Evolutionary conservation across 2,113 vertebrate species (phyloP).

Genomic region (Geococcyx californianus): DNA sequence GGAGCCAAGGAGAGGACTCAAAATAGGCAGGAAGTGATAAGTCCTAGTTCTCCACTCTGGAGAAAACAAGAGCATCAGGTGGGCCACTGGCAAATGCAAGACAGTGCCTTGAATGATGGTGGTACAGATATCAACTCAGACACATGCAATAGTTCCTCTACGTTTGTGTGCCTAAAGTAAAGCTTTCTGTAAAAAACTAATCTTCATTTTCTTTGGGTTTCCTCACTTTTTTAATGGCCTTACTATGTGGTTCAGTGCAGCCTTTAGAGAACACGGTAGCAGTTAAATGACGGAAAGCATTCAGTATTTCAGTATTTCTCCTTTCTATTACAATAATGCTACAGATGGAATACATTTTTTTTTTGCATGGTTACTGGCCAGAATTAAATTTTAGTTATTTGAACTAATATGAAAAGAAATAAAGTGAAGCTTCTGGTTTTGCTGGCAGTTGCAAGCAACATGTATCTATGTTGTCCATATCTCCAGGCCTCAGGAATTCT

Average conservation of each 20-base stretch:
- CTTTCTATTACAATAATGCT: neutral
- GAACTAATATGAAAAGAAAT: neutral
- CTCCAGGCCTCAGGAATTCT: slow-evolving; percentile 18
- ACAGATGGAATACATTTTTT: neutral
- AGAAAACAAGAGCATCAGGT: neutral
- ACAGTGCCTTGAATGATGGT: neutral
- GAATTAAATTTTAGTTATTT: neutral
- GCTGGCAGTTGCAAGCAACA: neutral
- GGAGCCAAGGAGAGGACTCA: slow-evolving; percentile 15
- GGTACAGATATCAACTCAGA: neutral
- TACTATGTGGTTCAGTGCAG: neutral
- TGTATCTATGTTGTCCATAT: neutral
- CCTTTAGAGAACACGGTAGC: neutral
- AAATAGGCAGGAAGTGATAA: slow-evolving; percentile 33
- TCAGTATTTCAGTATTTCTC: neutral
- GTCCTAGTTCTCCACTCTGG: neutral
- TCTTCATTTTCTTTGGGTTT: neutral
- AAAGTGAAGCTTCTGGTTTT: neutral
- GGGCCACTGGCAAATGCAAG: neutral
- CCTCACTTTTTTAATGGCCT: neutral
- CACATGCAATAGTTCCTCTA: neutral
- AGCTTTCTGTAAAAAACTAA: neutral
- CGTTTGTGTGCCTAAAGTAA: neutral
- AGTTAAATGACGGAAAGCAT: neutral
- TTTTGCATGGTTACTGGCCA: neutral